Conservation (phyloP, 1,140 invertebrate genomes). For the Platorchestia sp. region DNA sequence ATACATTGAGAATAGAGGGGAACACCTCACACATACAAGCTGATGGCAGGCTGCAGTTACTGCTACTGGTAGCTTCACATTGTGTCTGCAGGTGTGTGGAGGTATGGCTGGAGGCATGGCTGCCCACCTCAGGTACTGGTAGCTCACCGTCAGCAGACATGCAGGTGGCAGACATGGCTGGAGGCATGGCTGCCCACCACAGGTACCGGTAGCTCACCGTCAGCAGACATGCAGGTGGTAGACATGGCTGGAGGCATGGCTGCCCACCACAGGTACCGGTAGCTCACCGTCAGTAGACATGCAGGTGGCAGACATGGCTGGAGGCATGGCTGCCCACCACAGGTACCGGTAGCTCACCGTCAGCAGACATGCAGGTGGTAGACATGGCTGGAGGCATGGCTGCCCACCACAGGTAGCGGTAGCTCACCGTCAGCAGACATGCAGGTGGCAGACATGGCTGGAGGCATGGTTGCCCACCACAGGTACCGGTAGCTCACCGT, state of each 20-base stretch:
- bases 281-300: slow-evolving; percentile 71
- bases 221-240: slow-evolving; percentile 72
- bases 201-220: slow-evolving; percentile 73
- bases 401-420: slow-evolving; percentile 75
- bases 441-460: slow-evolving; percentile 73
- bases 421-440: slow-evolving; percentile 71
- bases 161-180: slow-evolving; percentile 73
- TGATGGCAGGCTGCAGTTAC: no score
- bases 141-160: slow-evolving; percentile 71
- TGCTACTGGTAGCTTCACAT: no score
- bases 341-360: slow-evolving; percentile 73
- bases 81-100: slow-evolving; percentile 72
- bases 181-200: slow-evolving; percentile 75
- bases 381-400: slow-evolving; percentile 73
- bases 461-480: slow-evolving; percentile 75
- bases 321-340: slow-evolving; percentile 75
- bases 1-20: no score
- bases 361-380: slow-evolving; percentile 72
- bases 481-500: slow-evolving; percentile 72
- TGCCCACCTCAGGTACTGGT: slow-evolving; percentile 75
- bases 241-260: slow-evolving; percentile 73
- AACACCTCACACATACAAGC: no score
- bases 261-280: slow-evolving; percentile 75
- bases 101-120: slow-evolving; percentile 73
- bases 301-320: slow-evolving; percentile 73